A percentile compares a stretch with the other conserved stretches of the same genome.
Evolutionary conservation across 2,797 vertebrate species (phyloP).

Genomic region (Neomorphus geoffroyi): DNA sequence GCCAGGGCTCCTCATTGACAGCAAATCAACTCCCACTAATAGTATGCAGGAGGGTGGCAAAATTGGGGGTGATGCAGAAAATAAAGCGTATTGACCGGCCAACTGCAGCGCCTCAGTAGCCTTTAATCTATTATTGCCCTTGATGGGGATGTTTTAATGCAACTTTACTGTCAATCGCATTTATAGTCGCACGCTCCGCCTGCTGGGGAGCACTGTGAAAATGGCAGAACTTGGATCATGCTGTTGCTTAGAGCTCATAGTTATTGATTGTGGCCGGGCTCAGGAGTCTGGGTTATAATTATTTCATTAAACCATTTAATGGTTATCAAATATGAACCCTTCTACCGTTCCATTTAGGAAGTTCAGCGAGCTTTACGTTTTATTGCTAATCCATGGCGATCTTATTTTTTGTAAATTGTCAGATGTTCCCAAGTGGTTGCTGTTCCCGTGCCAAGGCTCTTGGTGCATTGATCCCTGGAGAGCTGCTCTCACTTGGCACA

Average conservation of each 20-base stretch:
- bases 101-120: conserved; percentile 84
- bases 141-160: conserved; percentile 89
- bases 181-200: conserved; percentile 65
- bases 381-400: conserved; percentile 9
- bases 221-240: conserved; percentile 30
- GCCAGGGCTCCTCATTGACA: conserved; percentile 85
- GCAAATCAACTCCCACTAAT: conserved; percentile 89
- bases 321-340: conserved; percentile 79
- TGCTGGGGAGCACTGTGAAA: conserved; percentile 71
- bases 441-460: not conserved
- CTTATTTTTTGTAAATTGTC: not conserved
- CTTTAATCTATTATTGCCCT: conserved; percentile 92
- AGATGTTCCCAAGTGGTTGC: not conserved
- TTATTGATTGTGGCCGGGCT: conserved; percentile 69
- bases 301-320: conserved; percentile 81
- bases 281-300: conserved; percentile 74
- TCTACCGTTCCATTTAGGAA: conserved; percentile 8
- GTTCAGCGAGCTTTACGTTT: not conserved
- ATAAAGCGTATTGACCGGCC: conserved; percentile 90
- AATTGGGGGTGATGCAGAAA: conserved; percentile 78
- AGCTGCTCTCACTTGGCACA: fast-evolving
- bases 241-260: conserved; percentile 67
- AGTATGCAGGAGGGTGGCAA: conserved; percentile 74
- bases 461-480: not conserved
- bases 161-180: conserved; percentile 80